Evolutionary conservation across 2,888 invertebrate genomes (phyloP), one percentile per base, ranked within the genome.

Genomic region (Eupithecia subfuscata): DNA sequence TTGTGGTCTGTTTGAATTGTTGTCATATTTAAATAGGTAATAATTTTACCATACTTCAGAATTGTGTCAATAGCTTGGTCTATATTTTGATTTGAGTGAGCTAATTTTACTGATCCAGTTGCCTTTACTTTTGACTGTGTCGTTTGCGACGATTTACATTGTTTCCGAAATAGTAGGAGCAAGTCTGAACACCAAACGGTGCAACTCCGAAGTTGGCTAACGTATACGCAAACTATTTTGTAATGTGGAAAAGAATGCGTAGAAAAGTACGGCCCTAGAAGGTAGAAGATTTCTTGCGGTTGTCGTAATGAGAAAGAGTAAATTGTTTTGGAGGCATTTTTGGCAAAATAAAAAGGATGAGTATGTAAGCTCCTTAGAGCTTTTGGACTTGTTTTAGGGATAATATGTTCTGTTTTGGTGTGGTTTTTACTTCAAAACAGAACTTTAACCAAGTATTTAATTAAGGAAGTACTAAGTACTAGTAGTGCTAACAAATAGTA

Each of bases 71-170:
- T n/a, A n/a, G 48, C 18, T 56, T 56, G 52, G n/a, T 48, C 45
- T 45, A 45, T 52, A n/a, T n/a, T n/a, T 56, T 56, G 56, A 22
- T 56, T 60, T 60, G 14, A 60, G 8, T 30, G n/a, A 43, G 11
- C 12, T 25, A 43, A 43, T 40, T 40, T 63, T 25, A 45, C 12
- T 72, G 73, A 18, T 16, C 73, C 70, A 77, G 70, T 67, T 63
- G 37, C 30, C 70, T 30, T 4, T 64, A 34, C 12, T 48, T 64
- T 67, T 0, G 63, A 67, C 76, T 77, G 74, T 80, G 70, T 88
- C 86, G 88, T 87, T 84, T 84, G 86, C 88, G 88, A 90, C 92
- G 91, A 94, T 94, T 94, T 94, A 94, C 94, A 93, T 92, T 91
- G 88, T 93, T 93, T 92, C 90, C 92, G 91, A 93, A 94, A 93